phyloP scores from a whole-genome alignment of 2,888 invertebrate genomes.

The Nymphalis c-album region DNA sequence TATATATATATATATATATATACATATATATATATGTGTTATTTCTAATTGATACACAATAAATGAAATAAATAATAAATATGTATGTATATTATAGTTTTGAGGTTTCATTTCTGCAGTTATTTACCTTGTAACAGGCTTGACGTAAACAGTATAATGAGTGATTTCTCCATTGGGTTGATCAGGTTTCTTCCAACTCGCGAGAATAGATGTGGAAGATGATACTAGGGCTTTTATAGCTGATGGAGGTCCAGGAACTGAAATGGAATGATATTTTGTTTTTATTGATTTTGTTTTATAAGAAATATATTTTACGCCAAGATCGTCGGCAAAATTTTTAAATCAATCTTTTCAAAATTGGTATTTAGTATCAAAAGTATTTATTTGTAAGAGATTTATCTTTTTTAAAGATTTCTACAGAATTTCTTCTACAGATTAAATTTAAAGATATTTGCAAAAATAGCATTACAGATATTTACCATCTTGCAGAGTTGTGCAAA shows the following conservation, averaged over 20 bases:
- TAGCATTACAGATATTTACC: conserved; percentile 71
- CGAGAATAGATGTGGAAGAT: conserved; percentile 89
- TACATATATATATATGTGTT: too few relatives aligned
- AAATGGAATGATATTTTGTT: conserved; percentile 14
- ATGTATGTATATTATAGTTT: not conserved
- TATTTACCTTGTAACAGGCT: conserved; percentile 68
- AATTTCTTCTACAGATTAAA: too few relatives aligned
- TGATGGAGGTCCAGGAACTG: conserved; percentile 92
- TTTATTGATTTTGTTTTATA: not conserved
- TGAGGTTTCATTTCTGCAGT: too few relatives aligned
- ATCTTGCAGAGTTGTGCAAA: conserved; percentile 92
- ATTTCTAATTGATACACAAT: too few relatives aligned
- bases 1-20: too few relatives aligned
- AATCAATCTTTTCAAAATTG: too few relatives aligned
- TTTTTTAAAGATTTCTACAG: too few relatives aligned
- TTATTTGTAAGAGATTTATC: too few relatives aligned
- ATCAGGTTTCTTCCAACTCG: conserved; percentile 91
- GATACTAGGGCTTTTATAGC: conserved; percentile 91
- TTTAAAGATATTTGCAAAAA: not conserved
- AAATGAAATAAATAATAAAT: not conserved
- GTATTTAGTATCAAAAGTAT: too few relatives aligned
- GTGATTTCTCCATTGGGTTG: conserved; percentile 91
- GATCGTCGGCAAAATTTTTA: too few relatives aligned
- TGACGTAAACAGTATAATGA: conserved; percentile 89
- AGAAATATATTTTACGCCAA: not conserved